These are phyloP conservation scores for Wiebesia pumilae DNA, from an alignment of 1,140 invertebrate species.

Conservation along the genomic window DNA sequence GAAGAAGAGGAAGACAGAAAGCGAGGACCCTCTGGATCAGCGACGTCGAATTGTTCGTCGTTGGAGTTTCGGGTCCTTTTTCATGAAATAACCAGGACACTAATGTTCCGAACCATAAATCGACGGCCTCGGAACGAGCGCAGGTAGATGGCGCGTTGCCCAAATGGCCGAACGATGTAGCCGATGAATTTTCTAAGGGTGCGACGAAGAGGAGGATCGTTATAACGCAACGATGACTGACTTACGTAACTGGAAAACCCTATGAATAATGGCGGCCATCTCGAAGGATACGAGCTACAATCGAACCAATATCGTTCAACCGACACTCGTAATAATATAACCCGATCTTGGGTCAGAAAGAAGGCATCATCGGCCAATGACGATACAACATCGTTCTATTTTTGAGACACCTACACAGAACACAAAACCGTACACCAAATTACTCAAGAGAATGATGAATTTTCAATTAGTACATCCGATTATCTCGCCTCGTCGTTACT, in stretches of 20 bases:
- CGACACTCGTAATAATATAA: neutral
- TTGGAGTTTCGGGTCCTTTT: constrained; percentile 38
- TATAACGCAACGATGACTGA: constrained; percentile 46
- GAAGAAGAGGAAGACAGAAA: neutral
- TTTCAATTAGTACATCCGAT: constrained; percentile 13
- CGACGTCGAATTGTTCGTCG: constrained; percentile 51
- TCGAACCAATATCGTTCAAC: neutral
- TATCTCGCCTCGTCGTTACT: neutral
- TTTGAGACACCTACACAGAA: neutral
- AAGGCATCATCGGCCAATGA: neutral
- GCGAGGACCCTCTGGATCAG: constrained; percentile 44
- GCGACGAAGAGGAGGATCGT: constrained; percentile 13
- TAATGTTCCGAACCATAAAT: constrained; percentile 60
- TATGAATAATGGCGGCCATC: constrained; percentile 48
- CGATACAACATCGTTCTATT: neutral
- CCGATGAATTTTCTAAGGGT: constrained; percentile 59
- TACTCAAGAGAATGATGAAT: neutral
- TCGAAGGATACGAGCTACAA: neutral
- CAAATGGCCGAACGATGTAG: constrained; percentile 62
- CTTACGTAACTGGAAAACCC: constrained; percentile 31
- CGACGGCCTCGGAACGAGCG: constrained; percentile 49
- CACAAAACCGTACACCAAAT: neutral
- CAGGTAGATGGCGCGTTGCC: constrained; percentile 67
- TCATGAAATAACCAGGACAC: constrained; percentile 58
- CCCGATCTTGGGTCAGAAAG: neutral